Base-by-base conservation (phyloP, 2,888 invertebrate genomes). In the Galerucella pusilla region DNA sequence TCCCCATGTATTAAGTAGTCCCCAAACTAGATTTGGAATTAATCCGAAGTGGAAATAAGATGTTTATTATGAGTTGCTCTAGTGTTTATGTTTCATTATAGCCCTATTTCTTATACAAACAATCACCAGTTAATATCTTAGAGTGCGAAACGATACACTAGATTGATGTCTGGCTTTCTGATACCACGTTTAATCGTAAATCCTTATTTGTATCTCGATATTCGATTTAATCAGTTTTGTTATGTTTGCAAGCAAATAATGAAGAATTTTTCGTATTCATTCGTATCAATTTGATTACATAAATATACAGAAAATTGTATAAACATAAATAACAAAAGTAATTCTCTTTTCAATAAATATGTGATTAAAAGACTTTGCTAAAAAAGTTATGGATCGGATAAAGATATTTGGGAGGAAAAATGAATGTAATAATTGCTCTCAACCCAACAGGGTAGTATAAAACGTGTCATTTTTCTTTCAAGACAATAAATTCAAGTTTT, bases 81-180 rank as follows among this genome's bases (percentile, higher is more conserved):
- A 78, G 78, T 83, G 82, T 83, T 83, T 83, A 78, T 81, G 80
- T 83, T 83, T 81, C 82, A 83, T 83, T 83, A 83, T 77, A 80
- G 77, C 80, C 81, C 82, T 83, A 79, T 83, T 78, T 80, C 78
- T 80, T 82, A 78, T 76, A 79, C 81, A 83, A 83, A 83, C 83
- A 83, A 81, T 80, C 79, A 80, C 77, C 77, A 65, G 77, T 73
- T 79, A 79, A 76, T 79, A 79, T 70, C 74, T 74, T 42, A 59
- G 74, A 71, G 76, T 73, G 46, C 46, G 64, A 46, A 46, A 46
- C 46, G 46, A 65, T 65, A 65, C 57, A 20, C 61, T 35, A 28
- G 61, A 61, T 28, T 28, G 61, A 57, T 57, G 20, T 57, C 16
- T 57, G 57, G 6, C 57, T 10, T 14, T 61, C 28, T 61, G 61